These are phyloP conservation scores for Stenichneumon culpator DNA, from an alignment of 2,888 invertebrate species.

Conservation along the genomic window DNA sequence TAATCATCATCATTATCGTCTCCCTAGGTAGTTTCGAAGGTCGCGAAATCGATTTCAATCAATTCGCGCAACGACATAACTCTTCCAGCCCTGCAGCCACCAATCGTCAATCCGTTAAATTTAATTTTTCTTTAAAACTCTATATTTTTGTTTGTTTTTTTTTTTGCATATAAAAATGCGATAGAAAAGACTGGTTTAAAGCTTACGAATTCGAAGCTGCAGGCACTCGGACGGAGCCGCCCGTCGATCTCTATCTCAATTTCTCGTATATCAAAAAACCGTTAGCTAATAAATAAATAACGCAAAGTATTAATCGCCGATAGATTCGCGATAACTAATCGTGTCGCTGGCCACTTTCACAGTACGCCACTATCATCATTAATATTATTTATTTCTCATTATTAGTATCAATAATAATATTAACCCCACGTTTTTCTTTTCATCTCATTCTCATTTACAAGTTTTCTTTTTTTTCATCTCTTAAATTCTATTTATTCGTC, in stretches of 20 bases:
- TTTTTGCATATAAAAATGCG: constrained; percentile 3
- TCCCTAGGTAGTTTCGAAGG: constrained; percentile 38
- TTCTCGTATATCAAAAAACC: constrained; percentile 60
- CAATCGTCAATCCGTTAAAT: neutral
- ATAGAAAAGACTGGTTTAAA: constrained; percentile 7
- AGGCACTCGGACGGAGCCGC: constrained; percentile 1
- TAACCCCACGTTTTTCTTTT: constrained; percentile 2
- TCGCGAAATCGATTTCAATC: constrained; percentile 32
- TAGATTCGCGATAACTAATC: constrained; percentile 75
- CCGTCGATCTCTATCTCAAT: constrained; percentile 36
- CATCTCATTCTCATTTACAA: constrained; percentile 34
- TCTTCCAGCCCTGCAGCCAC: neutral
- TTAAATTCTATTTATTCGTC: constrained; percentile 27
- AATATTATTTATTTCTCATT: constrained; percentile 48
- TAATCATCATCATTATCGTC: neutral
- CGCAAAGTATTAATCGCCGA: constrained; percentile 77
- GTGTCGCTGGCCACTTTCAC: constrained; percentile 56
- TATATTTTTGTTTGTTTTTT: neutral
- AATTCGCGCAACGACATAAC: neutral
- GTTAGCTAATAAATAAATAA: constrained; percentile 82
- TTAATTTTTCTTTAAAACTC: neutral
- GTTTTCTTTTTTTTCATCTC: neutral
- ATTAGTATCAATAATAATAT: constrained; percentile 1
- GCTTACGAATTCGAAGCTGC: neutral
- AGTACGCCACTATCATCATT: constrained; percentile 49